Percentiles rank a stretch among this genome's conserved stretches.
These are phyloP conservation scores for Atta texana DNA, from an alignment of 1,140 invertebrate genomes.

Conservation along the genomic window DNA sequence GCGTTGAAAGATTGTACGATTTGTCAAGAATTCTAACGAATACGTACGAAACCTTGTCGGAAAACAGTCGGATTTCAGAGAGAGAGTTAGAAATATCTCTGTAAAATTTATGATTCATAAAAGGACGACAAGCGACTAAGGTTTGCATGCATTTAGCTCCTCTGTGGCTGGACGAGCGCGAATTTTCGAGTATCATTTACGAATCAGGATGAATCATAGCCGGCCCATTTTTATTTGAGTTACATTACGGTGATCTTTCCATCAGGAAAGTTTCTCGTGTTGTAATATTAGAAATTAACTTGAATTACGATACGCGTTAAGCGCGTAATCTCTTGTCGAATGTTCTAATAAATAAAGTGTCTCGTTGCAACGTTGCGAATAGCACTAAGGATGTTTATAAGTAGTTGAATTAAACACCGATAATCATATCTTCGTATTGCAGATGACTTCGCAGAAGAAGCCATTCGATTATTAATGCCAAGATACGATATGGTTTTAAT, in stretches of 20 bases:
- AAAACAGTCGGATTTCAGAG: slow-evolving; percentile 33
- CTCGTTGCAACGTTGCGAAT: background rate
- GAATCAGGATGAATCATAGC: slow-evolving; percentile 13
- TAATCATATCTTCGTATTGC: background rate
- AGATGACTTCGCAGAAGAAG: slow-evolving; percentile 18
- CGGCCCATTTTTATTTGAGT: slow-evolving; percentile 22
- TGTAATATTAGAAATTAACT: slow-evolving; percentile 2
- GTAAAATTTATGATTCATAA: slow-evolving; percentile 64
- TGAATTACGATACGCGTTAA: background rate
- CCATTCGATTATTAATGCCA: slow-evolving; percentile 49
- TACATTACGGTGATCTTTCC: background rate
- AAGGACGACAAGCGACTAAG: slow-evolving; percentile 1
- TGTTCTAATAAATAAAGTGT: slow-evolving; percentile 31
- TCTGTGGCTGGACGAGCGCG: background rate
- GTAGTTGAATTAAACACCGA: slow-evolving; percentile 20
- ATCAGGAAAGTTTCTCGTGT: slow-evolving; percentile 11
- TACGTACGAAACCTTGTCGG: slow-evolving; percentile 15
- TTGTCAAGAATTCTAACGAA: slow-evolving; percentile 50
- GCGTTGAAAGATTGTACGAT: background rate
- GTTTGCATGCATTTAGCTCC: slow-evolving; percentile 42
- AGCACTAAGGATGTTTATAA: background rate
- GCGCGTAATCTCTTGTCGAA: background rate
- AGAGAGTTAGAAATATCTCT: background rate
- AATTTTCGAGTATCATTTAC: slow-evolving; percentile 27
- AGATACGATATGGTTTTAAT: slow-evolving; percentile 44